phyloP scores from a whole-genome alignment of 2,888 invertebrate genomes.

The Pandemis cinnamomeana region DNA sequence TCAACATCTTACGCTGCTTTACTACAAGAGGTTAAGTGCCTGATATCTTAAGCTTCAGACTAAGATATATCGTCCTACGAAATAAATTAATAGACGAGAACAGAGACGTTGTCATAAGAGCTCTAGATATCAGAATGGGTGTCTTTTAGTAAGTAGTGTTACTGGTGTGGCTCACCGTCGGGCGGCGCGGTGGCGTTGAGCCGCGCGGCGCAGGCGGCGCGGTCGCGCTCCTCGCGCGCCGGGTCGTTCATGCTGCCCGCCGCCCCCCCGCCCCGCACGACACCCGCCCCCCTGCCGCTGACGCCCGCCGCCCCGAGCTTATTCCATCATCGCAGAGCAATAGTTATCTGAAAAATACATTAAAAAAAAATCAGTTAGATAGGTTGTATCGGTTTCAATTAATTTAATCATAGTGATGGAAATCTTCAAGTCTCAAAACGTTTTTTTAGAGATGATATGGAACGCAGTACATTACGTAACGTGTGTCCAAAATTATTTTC shows the following conservation, averaged over 20 bases:
- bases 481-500: no score
- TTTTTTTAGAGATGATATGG: no score
- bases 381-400: not conserved
- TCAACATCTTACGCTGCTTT: not conserved
- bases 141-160: no score
- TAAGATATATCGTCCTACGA: no score
- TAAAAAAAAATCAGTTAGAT: no score
- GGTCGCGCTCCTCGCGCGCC: conserved; percentile 28
- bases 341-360: conserved; percentile 10
- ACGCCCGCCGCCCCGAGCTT: not conserved
- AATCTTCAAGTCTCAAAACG: no score
- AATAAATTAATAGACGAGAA: no score
- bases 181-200: conserved; percentile 62
- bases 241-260: conserved; percentile 28
- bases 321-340: conserved; percentile 3
- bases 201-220: conserved; percentile 28
- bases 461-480: no score
- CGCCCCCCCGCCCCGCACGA: not conserved
- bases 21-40: no score
- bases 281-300: not conserved
- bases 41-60: no score
- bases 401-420: not conserved
- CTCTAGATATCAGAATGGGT: no score
- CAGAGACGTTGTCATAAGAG: no score
- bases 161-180: conserved; percentile 47